These are phyloP conservation scores for Acanthoscelides obtectus DNA, from an alignment of 2,888 invertebrate genomes.

Conservation along the genomic window DNA sequence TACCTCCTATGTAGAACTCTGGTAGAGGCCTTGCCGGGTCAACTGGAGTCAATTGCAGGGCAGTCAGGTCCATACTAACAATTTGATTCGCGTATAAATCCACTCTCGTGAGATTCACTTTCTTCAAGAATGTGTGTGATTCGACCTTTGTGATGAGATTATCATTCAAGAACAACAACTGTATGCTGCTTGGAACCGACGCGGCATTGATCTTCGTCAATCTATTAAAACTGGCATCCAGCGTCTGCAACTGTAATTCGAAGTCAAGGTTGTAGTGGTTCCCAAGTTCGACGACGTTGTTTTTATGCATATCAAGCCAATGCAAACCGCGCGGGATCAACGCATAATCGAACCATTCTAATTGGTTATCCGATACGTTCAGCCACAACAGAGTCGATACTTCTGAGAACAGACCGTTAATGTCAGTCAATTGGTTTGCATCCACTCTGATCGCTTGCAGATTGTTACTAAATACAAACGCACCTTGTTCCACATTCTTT, in stretches of 20 bases:
- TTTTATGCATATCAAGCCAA: constrained; percentile 87
- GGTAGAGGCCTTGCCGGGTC: constrained; percentile 72
- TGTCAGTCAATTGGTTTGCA: constrained; percentile 76
- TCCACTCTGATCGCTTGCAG: constrained; percentile 84
- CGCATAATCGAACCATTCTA: constrained; percentile 85
- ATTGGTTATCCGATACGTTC: constrained; percentile 86
- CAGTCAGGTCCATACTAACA: constrained; percentile 84
- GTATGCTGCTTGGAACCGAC: constrained; percentile 79
- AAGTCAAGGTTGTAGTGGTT: constrained; percentile 68
- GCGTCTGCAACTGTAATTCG: constrained; percentile 71
- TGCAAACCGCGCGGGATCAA: constrained; percentile 77
- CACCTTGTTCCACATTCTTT: constrained; percentile 69
- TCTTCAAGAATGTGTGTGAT: constrained; percentile 84
- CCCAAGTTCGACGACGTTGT: constrained; percentile 73
- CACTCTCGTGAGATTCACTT: constrained; percentile 82
- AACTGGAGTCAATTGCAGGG: constrained; percentile 76
- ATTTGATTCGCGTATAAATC: constrained; percentile 92
- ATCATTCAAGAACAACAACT: constrained; percentile 82
- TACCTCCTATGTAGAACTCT: constrained; percentile 89
- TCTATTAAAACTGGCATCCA: constrained; percentile 89
- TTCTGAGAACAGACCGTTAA: constrained; percentile 78
- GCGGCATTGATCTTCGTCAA: constrained; percentile 70
- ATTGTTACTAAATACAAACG: constrained; percentile 74
- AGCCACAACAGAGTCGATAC: constrained; percentile 81
- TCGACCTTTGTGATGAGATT: constrained; percentile 82